Conservation (phyloP, 2,797 vertebrate species). For the Sebastiscus tertius region DNA sequence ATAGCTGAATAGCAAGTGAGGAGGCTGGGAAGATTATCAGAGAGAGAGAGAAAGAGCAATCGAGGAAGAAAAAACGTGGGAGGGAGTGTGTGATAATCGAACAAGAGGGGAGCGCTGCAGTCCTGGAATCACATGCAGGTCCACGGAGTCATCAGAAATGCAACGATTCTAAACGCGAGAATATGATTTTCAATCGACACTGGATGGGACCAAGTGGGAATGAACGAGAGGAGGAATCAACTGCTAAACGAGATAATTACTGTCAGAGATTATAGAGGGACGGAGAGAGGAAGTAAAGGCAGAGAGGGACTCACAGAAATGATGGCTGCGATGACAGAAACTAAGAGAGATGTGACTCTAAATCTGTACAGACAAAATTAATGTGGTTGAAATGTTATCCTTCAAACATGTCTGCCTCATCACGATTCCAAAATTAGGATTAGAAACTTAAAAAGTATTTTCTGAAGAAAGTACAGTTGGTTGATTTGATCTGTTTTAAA, state of each 20-base stretch:
- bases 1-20: conserved; percentile 25
- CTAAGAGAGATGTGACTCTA: neutral
- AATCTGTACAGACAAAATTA: neutral
- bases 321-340: conserved; percentile 13
- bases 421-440: neutral
- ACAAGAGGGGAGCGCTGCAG: conserved; percentile 51
- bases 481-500: neutral
- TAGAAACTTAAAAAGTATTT: neutral
- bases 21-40: conserved; percentile 44
- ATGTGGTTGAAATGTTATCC: neutral
- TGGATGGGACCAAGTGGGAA: conserved; percentile 70
- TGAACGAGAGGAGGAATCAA: conserved; percentile 74
- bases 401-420: neutral
- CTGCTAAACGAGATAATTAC: conserved; percentile 80
- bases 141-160: conserved; percentile 84
- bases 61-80: conserved; percentile 41
- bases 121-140: conserved; percentile 57
- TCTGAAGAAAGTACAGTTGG: neutral
- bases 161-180: conserved; percentile 77
- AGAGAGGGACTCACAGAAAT: conserved; percentile 10
- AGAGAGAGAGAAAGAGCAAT: conserved; percentile 35
- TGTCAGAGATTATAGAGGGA: conserved; percentile 61
- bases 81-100: conserved; percentile 67
- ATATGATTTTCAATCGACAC: conserved; percentile 77
- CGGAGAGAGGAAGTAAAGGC: conserved; percentile 19